These are phyloP conservation scores for Ennomos fuscantarius DNA, from an alignment of 2,888 invertebrate genomes.

Conservation along the genomic window DNA sequence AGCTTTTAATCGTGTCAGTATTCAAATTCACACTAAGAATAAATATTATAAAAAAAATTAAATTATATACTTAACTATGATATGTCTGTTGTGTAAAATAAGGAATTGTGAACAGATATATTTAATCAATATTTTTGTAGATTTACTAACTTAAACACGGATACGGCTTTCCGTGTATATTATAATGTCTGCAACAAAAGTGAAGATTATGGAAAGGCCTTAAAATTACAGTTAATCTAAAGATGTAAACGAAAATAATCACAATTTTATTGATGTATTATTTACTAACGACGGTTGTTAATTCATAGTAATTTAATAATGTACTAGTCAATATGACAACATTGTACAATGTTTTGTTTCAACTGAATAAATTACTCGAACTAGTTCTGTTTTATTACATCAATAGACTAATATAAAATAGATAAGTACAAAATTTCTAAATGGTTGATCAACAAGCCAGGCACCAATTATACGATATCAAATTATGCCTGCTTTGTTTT, in stretches of 20 bases:
- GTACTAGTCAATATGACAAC: constrained; percentile 50
- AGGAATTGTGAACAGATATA: constrained; percentile 53
- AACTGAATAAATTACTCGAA: constrained; percentile 58
- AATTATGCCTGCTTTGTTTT: no score
- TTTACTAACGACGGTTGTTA: constrained; percentile 42
- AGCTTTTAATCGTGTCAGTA: constrained; percentile 76
- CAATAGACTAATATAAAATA: background rate
- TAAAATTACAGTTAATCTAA: constrained; percentile 27
- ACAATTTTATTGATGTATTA: constrained; percentile 46
- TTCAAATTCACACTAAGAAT: constrained; percentile 65
- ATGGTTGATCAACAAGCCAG: no score
- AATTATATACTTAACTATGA: constrained; percentile 22
- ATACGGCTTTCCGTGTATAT: constrained; percentile 25
- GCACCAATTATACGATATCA: no score
- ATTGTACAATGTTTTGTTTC: constrained; percentile 54
- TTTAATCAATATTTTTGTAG: constrained; percentile 55
- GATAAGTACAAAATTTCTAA: no score
- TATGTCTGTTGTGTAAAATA: constrained; percentile 46
- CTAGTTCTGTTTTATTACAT: constrained; percentile 22
- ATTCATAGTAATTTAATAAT: constrained; percentile 37
- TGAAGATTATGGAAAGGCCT: constrained; percentile 45
- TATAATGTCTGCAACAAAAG: constrained; percentile 6
- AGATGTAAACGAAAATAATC: constrained; percentile 39
- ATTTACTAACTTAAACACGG: constrained; percentile 32
- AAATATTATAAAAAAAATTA: constrained; percentile 49